Conservation (phyloP, 2,113 vertebrate species). For the Antigone vipio region DNA sequence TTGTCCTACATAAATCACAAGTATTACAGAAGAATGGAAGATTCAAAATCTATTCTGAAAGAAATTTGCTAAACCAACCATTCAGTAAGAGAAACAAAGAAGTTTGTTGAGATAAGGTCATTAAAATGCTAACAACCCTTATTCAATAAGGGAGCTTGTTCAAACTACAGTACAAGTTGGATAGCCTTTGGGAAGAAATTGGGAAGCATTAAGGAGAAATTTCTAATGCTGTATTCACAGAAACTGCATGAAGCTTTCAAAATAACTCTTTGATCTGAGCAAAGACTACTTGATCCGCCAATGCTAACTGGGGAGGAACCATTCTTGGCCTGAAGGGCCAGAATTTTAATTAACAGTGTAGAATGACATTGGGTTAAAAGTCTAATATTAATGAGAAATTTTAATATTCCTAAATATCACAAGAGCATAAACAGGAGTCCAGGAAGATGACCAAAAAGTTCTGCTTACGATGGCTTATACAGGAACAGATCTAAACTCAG, state of each 20-base stretch:
- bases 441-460: not conserved
- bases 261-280: not conserved
- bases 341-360: constrained; percentile 25
- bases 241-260: not conserved
- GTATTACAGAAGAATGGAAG: not conserved
- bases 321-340: not conserved
- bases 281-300: not conserved
- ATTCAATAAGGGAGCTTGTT: not conserved
- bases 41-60: not conserved
- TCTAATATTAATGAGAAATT: not conserved
- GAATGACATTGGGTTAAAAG: not conserved
- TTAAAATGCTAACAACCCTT: not conserved
- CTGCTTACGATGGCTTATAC: rapidly evolving
- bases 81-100: not conserved
- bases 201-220: not conserved
- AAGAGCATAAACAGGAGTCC: not conserved
- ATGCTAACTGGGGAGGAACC: not conserved
- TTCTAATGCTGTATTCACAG: not conserved
- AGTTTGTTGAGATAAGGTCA: not conserved
- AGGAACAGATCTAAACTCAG: not conserved
- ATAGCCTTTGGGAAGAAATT: not conserved
- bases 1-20: not conserved
- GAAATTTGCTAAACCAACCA: not conserved
- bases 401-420: not conserved
- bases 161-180: not conserved